phyloP scores from a whole-genome alignment of 2,888 invertebrate genomes.

The Catocala sponsa region DNA sequence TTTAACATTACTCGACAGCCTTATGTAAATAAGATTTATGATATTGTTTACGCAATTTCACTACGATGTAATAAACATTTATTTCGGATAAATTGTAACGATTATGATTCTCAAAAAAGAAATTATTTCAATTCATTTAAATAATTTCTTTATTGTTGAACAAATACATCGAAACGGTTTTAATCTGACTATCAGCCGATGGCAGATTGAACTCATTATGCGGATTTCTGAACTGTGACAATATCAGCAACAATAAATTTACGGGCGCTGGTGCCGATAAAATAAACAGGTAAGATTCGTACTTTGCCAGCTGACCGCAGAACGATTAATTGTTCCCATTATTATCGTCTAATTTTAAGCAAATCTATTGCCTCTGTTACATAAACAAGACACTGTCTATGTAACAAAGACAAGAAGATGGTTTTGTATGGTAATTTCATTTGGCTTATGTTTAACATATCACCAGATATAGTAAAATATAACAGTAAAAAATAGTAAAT shows the following conservation, averaged over 20 bases:
- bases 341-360: constrained; percentile 36
- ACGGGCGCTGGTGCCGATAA: constrained; percentile 68
- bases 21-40: constrained; percentile 13
- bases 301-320: constrained; percentile 39
- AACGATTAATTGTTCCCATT: constrained; percentile 52
- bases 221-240: constrained; percentile 70
- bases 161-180: constrained; percentile 36
- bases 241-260: constrained; percentile 77
- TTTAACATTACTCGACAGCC: constrained; percentile 11
- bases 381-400: constrained; percentile 15
- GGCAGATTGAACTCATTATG: constrained; percentile 75
- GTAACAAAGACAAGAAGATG: neutral
- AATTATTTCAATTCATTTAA: neutral
- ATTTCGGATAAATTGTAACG: neutral
- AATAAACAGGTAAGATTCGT: constrained; percentile 67
- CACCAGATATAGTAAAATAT: no score
- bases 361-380: constrained; percentile 35
- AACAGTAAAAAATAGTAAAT: no score
- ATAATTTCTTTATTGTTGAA: neutral
- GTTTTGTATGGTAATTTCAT: neutral
- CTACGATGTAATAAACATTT: neutral
- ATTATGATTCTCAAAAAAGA: neutral
- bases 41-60: constrained; percentile 8
- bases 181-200: constrained; percentile 63
- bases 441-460: no score